Base-by-base conservation (phyloP, 1,140 invertebrate genomes). In the Anthonomus grandis region DNA sequence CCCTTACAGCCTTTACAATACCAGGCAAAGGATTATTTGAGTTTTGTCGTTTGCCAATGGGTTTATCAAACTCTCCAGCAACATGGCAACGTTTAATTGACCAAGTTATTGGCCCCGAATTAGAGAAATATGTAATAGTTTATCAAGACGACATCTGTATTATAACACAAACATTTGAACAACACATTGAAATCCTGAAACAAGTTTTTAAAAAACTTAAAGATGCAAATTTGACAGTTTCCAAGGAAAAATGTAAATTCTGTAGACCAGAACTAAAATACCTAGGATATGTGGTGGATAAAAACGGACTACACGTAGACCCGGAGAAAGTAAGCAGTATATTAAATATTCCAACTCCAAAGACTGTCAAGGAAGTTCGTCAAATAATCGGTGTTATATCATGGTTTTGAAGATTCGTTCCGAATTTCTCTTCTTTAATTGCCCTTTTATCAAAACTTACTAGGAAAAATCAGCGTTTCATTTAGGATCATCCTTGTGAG, bases 381-480 rank as follows among this genome's bases (percentile, higher is more conserved):
- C 50, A 71, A 41, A 78, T 80, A 50, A 59, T 78, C 8, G 77
- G 76, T 2, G 69, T 78, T 51, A 63, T 71, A 3, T 65, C 67
- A 2, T 79, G 73, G 60, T 76, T 76, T 55, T 48, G 72, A 9
- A 42, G 65, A 5, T 13, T 80, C 76, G 49, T 67, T 79, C 25
- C 59, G 60, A 62, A 78, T 61, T 80, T 78, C 55, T 63, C 76
- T 0, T 49, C 60, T 2, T 42, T 72, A 3, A 64, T 73, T 21
- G 52, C 62, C 17, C 74, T 73, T 1, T 34, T 76, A 1, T 67
- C 67, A 6, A 23, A 36, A 4, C 39, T 64, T 3, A 17, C 58
- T 3, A 56, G 48, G 2, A 70, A 70, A 15, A 55, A 55, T 25
- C 21, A 15, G 9, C 31, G 18, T 12, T 31, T 8, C 25, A 48